Conservation (phyloP, 1,140 invertebrate genomes). For the Orussus abietinus region DNA sequence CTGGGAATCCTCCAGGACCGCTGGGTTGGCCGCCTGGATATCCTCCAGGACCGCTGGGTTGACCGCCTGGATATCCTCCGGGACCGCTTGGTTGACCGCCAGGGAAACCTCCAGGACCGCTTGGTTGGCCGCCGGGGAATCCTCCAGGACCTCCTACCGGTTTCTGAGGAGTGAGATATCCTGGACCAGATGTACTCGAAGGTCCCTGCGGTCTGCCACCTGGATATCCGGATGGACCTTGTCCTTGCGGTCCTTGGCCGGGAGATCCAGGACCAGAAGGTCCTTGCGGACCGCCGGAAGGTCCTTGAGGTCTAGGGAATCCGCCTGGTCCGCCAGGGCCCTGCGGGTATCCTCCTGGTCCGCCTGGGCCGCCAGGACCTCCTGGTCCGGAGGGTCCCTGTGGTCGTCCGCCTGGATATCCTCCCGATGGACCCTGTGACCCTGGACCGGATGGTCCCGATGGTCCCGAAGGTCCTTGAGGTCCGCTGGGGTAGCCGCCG, state of each 20-base stretch:
- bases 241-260: slow-evolving; percentile 16
- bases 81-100: slow-evolving; percentile 15
- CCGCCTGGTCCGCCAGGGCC: slow-evolving; percentile 17
- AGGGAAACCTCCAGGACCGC: slow-evolving; percentile 20
- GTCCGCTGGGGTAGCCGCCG: slow-evolving; percentile 21
- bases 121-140: slow-evolving; percentile 11
- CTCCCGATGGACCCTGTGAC: slow-evolving; percentile 17
- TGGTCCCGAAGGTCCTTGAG: slow-evolving; percentile 29
- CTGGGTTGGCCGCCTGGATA: slow-evolving; percentile 6
- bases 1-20: slow-evolving; percentile 4
- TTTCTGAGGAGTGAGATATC: slow-evolving; percentile 15
- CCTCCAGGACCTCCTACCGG: slow-evolving; percentile 2
- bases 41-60: slow-evolving; percentile 7
- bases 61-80: slow-evolving; percentile 8
- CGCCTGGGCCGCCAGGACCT: too few species aligned
- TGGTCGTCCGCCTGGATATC: slow-evolving; percentile 23
- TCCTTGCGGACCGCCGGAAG: slow-evolving; percentile 14
- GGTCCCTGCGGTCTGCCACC: slow-evolving; percentile 1
- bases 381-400: slow-evolving; percentile 18
- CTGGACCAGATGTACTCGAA: slow-evolving; percentile 17
- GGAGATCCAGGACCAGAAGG: slow-evolving; percentile 21
- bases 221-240: too few species aligned
- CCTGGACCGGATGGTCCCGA: slow-evolving; percentile 25
- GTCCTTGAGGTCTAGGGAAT: too few species aligned
- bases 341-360: slow-evolving; percentile 22